Evolutionary conservation across 1,140 invertebrate species (phyloP).

Genomic region (Rhagoletis pomonella): DNA sequence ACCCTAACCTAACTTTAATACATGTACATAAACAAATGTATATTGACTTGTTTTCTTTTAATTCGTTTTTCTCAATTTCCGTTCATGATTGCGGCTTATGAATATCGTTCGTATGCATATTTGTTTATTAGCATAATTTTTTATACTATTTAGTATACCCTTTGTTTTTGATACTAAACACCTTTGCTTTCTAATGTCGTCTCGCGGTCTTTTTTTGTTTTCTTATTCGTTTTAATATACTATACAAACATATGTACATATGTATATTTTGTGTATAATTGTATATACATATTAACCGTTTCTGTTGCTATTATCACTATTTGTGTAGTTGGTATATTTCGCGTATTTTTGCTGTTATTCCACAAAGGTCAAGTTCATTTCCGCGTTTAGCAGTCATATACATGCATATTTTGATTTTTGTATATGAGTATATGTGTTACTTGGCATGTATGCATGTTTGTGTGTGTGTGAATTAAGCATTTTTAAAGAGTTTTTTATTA

Average conservation of each 20-base stretch:
- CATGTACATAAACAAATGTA: neutral
- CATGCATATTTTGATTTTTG: no score
- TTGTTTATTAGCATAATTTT: constrained; percentile 1
- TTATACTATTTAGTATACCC: no score
- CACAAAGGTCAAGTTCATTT: constrained; percentile 40
- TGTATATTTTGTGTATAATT: neutral
- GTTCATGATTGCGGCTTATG: neutral
- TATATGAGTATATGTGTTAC: neutral
- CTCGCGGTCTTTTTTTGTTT: no score
- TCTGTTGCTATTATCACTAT: neutral
- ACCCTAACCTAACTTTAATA: no score
- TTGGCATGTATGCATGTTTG: neutral
- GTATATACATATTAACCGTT: neutral
- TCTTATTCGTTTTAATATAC: no score
- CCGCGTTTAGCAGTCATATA: neutral
- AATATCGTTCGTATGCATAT: neutral
- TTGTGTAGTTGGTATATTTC: neutral
- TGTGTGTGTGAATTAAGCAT: neutral
- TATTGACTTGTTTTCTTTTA: neutral
- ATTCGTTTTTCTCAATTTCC: neutral
- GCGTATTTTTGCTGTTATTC: constrained; percentile 17
- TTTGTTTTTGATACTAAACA: no score
- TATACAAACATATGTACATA: neutral
- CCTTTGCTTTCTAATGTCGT: no score
- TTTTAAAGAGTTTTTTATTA: constrained; percentile 6